phyloP scores from a whole-genome alignment of 2,113 vertebrate genomes.

The Siniperca chuatsi region DNA sequence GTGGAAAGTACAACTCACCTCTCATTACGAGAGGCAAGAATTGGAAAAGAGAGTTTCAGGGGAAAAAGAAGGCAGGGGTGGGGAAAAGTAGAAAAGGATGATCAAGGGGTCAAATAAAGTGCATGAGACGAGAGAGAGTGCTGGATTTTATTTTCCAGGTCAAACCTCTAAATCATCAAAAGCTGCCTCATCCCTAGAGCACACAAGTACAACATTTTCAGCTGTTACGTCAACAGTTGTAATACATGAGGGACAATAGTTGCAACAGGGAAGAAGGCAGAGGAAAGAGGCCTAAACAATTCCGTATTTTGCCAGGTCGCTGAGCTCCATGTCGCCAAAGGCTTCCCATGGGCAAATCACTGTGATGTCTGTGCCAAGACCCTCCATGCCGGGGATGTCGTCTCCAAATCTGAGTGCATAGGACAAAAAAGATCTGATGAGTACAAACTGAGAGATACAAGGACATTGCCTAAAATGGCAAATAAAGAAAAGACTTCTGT shows the following conservation, averaged over 20 bases:
- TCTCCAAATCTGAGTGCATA: conserved; percentile 89
- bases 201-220: neutral
- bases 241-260: neutral
- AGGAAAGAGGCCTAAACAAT: conserved; percentile 85
- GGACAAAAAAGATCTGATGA: neutral
- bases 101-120: conserved; percentile 35
- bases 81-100: neutral
- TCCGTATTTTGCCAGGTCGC: conserved; percentile 93
- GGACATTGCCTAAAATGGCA: neutral
- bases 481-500: neutral
- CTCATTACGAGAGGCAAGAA: neutral
- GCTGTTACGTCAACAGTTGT: neutral
- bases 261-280: neutral
- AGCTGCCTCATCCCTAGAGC: conserved; percentile 27
- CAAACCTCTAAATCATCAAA: conserved; percentile 40
- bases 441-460: neutral
- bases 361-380: conserved; percentile 95
- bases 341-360: conserved; percentile 97
- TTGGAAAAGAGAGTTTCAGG: neutral
- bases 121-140: conserved; percentile 19
- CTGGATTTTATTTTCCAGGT: conserved; percentile 26
- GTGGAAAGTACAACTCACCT: neutral
- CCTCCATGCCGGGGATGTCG: conserved; percentile 97
- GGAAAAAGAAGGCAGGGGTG: neutral
- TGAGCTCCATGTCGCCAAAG: conserved; percentile 95